Conservation (phyloP, 2,888 invertebrate species). For the Pomacea canaliculata region DNA sequence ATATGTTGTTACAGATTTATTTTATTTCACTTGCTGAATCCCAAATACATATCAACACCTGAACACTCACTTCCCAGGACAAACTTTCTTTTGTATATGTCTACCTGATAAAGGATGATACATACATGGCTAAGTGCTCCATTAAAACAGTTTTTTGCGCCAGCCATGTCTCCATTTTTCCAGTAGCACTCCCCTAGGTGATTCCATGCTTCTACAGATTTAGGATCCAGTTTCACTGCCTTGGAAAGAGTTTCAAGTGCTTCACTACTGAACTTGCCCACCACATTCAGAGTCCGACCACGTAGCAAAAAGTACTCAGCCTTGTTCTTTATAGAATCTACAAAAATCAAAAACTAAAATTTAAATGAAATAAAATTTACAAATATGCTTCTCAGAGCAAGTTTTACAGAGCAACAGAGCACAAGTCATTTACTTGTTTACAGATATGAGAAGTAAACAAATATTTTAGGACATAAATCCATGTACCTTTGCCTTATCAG, state of each 20-base stretch:
- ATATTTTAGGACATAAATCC: too few relatives aligned
- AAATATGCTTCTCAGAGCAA: too few relatives aligned
- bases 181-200: slow-evolving; percentile 90
- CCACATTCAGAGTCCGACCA: slow-evolving; percentile 80
- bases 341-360: slow-evolving; percentile 14
- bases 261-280: slow-evolving; percentile 77
- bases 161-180: slow-evolving; percentile 85
- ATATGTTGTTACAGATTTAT: too few relatives aligned
- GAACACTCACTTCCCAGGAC: too few relatives aligned
- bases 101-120: not conserved
- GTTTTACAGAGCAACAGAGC: too few relatives aligned
- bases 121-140: slow-evolving; percentile 74
- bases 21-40: too few relatives aligned
- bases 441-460: too few relatives aligned
- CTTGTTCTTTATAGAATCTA: slow-evolving; percentile 61
- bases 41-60: too few relatives aligned
- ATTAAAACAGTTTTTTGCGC: slow-evolving; percentile 86
- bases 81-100: too few relatives aligned
- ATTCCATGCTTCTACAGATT: slow-evolving; percentile 86
- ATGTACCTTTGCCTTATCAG: too few relatives aligned
- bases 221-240: slow-evolving; percentile 87
- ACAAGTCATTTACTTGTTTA: too few relatives aligned
- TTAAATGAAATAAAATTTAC: too few relatives aligned
- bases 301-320: slow-evolving; percentile 75
- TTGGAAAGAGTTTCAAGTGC: slow-evolving; percentile 84